phyloP scores from a whole-genome alignment of 35 echinoderm and acorn worm genomes.

The Heliocidaris tuberculata region DNA sequence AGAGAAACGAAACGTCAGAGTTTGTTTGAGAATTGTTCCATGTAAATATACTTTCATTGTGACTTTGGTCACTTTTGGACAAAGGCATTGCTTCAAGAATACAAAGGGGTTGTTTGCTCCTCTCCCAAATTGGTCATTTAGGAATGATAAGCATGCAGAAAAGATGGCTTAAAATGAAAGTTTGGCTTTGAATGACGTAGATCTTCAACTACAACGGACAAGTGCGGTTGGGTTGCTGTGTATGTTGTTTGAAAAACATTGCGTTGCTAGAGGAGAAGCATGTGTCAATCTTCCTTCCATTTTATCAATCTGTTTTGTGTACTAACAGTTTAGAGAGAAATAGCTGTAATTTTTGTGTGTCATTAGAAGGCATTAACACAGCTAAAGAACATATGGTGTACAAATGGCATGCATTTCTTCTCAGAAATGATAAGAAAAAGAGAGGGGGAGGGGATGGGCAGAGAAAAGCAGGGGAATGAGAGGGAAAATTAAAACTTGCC shows the following conservation, averaged over 20 bases:
- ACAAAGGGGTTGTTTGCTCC: background rate
- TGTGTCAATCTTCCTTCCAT: background rate
- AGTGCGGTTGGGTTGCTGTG: background rate
- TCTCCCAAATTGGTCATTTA: background rate
- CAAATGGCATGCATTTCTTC: too few species aligned
- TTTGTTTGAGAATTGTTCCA: constrained; percentile 17
- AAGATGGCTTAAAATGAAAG: constrained; percentile 5
- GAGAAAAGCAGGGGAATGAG: background rate
- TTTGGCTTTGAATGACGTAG: background rate
- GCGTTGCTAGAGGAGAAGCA: background rate
- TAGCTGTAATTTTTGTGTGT: background rate
- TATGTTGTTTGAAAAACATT: background rate
- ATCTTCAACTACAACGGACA: background rate
- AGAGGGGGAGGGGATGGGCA: background rate
- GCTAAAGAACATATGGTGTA: too few species aligned
- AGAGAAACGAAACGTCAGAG: background rate
- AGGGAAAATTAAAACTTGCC: background rate
- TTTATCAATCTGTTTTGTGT: background rate
- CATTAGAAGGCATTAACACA: background rate
- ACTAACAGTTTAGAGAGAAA: background rate
- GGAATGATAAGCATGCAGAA: background rate
- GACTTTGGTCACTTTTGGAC: background rate
- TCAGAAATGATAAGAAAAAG: too few species aligned
- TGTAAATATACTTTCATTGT: constrained; percentile 12
- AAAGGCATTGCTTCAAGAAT: background rate